These are phyloP conservation scores for Perithous albicinctus DNA, from an alignment of 2,888 invertebrate genomes.

Conservation along the genomic window DNA sequence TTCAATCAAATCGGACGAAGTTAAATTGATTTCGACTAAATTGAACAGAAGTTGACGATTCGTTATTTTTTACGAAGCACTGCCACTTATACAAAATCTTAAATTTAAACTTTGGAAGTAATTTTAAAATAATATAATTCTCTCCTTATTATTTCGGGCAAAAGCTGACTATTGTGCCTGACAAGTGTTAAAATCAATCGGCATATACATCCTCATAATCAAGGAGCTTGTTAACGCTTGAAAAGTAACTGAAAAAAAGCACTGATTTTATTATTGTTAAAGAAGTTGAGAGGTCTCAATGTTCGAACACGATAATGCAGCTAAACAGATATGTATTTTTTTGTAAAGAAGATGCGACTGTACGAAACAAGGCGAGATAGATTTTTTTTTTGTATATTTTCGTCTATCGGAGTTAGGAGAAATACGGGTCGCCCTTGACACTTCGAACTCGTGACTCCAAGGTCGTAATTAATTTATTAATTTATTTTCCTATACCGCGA, in stretches of 20 bases:
- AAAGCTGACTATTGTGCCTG: neutral
- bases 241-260: neutral
- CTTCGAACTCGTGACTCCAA: constrained; percentile 8
- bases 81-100: neutral
- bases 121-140: neutral
- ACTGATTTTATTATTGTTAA: neutral
- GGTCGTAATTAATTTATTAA: constrained; percentile 70
- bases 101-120: neutral
- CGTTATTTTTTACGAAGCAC: neutral
- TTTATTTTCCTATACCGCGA: constrained; percentile 67
- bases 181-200: neutral
- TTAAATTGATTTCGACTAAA: neutral
- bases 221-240: constrained; percentile 16
- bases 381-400: constrained; percentile 51
- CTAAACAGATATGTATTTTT: constrained; percentile 46
- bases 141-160: neutral
- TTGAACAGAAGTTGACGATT: neutral
- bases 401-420: constrained; percentile 43
- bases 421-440: constrained; percentile 8
- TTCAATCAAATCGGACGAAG: no score
- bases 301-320: constrained; percentile 38
- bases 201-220: neutral
- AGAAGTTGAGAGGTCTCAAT: constrained; percentile 23
- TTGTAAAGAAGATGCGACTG: constrained; percentile 23
- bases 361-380: constrained; percentile 11